These are phyloP conservation scores for Acanthiza pusilla DNA, from an alignment of 2,797 vertebrate species.

Conservation along the genomic window DNA sequence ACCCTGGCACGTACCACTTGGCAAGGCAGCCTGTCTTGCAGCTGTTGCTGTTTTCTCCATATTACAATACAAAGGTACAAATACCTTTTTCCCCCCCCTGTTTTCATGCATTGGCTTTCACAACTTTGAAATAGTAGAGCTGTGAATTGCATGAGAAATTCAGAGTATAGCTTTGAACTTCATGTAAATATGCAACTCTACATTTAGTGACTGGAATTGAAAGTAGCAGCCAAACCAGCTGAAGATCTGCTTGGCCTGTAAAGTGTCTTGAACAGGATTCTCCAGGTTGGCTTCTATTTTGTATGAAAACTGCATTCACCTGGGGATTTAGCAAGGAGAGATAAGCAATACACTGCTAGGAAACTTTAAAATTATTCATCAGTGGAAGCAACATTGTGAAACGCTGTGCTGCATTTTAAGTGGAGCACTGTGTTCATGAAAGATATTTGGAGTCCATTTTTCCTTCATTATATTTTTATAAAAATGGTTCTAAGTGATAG, in stretches of 20 bases:
- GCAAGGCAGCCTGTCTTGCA: neutral
- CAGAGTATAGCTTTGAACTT: neutral
- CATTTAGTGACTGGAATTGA: neutral
- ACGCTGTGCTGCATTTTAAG: neutral
- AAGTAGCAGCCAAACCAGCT: neutral
- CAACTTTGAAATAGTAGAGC: neutral
- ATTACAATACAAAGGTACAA: neutral
- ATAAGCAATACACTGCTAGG: neutral
- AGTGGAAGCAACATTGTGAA: neutral
- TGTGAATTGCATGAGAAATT: slow-evolving; percentile 13
- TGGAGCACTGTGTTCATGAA: neutral
- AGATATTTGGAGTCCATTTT: fast-evolving
- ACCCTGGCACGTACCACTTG: neutral
- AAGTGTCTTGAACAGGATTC: neutral
- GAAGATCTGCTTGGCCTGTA: neutral
- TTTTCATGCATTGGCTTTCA: neutral
- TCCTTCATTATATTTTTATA: neutral
- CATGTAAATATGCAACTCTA: neutral
- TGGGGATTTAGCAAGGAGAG: neutral
- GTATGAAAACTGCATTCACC: neutral
- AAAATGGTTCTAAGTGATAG: neutral
- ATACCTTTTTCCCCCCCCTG: neutral
- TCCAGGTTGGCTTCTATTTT: neutral
- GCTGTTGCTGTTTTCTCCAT: slow-evolving; percentile 4
- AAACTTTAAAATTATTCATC: neutral